A percentile compares a stretch with the other conserved stretches of the same genome.
Evolutionary conservation across 2,797 vertebrate genomes (phyloP).

Genomic region (Anolis apletophallus): DNA sequence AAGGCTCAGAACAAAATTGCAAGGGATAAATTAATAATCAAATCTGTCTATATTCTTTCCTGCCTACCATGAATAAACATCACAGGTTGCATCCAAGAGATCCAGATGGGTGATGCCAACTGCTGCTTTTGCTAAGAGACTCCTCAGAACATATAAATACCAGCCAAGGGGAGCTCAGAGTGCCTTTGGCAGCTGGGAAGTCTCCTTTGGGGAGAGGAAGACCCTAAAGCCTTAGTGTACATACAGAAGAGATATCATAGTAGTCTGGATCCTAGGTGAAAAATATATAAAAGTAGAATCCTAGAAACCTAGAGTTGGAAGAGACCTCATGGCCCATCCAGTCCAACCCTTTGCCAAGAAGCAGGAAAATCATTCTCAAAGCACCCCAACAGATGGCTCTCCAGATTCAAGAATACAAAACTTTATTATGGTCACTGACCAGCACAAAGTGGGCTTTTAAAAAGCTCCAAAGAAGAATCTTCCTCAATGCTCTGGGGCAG

Average conservation of each 20-base stretch:
- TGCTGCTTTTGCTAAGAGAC: background rate
- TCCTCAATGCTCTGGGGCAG: no score
- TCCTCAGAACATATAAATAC: background rate
- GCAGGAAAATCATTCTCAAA: no score
- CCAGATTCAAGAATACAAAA: no score
- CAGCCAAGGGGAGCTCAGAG: background rate
- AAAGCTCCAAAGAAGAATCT: no score
- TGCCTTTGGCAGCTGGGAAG: background rate
- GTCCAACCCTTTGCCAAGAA: no score
- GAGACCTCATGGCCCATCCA: no score
- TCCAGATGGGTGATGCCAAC: background rate
- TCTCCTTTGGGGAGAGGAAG: no score
- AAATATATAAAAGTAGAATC: background rate
- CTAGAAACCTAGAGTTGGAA: no score
- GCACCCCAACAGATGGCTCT: no score
- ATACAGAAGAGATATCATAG: background rate
- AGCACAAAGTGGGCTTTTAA: no score
- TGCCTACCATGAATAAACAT: background rate
- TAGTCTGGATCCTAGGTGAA: background rate
- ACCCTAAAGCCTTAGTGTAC: no score
- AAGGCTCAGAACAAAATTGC: background rate
- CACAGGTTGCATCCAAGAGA: background rate
- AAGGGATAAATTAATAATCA: conserved; percentile 15
- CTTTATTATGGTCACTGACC: no score
- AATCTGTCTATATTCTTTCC: background rate